phyloP scores from a whole-genome alignment of 2,888 invertebrate genomes.

The Ochropleura leucogaster region DNA sequence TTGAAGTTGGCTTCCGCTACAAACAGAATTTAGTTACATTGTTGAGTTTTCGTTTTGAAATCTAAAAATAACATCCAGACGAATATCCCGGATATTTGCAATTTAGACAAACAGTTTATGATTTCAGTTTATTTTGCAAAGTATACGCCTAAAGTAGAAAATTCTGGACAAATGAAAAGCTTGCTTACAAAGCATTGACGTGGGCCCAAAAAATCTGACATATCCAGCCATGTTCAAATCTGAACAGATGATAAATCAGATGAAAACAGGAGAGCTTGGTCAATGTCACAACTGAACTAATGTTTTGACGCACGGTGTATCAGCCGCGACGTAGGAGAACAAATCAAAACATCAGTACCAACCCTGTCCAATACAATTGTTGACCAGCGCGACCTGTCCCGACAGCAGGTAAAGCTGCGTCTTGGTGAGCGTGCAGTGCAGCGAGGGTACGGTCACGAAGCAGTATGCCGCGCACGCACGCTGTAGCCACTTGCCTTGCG shows the following conservation, averaged over 20 bases:
- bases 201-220: background rate
- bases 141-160: background rate
- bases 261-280: background rate
- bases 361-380: constrained; percentile 98
- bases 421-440: constrained; percentile 94
- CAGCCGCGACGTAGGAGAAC: background rate
- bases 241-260: background rate
- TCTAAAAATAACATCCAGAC: background rate
- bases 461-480: constrained; percentile 98
- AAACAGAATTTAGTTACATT: constrained; percentile 63
- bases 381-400: constrained; percentile 96
- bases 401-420: constrained; percentile 96
- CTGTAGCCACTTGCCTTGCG: constrained; percentile 94
- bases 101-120: background rate
- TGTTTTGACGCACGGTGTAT: background rate
- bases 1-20: constrained; percentile 98
- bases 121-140: background rate
- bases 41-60: background rate
- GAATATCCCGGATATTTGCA: background rate
- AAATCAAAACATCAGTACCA: constrained; percentile 32
- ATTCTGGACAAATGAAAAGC: background rate
- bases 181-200: background rate
- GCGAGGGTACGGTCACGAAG: constrained; percentile 99
- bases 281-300: no score
- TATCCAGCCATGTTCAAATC: background rate